phyloP scores from a whole-genome alignment of 2,113 vertebrate genomes.

The Heterotilapia buettikoferi region DNA sequence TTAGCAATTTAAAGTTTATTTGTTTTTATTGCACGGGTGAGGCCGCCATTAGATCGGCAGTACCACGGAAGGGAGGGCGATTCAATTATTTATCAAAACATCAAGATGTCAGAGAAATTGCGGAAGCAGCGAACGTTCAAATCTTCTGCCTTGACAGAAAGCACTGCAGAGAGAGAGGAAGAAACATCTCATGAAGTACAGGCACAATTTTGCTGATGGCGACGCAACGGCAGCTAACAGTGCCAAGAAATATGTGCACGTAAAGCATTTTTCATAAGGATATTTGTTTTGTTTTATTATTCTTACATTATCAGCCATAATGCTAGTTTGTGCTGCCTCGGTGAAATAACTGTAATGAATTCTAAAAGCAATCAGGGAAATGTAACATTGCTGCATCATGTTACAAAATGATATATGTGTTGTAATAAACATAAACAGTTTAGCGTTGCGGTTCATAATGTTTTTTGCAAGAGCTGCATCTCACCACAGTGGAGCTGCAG shows the following conservation, averaged over 20 bases:
- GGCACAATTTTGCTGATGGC: neutral
- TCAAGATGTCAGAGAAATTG: slow-evolving; percentile 36
- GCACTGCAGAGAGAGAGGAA: neutral
- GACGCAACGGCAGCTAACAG: neutral
- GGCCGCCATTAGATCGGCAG: neutral
- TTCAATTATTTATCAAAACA: slow-evolving; percentile 63
- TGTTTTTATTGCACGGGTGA: neutral
- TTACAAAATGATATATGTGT: neutral
- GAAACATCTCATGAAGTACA: neutral
- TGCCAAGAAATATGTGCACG: neutral
- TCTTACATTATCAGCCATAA: neutral
- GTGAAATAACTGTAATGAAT: neutral
- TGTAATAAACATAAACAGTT: neutral
- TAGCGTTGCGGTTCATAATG: neutral
- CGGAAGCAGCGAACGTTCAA: slow-evolving; percentile 12
- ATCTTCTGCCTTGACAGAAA: neutral
- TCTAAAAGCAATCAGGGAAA: neutral
- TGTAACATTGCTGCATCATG: neutral
- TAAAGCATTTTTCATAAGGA: neutral
- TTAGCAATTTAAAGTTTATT: neutral
- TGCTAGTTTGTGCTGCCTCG: neutral
- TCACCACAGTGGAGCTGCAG: slow-evolving; percentile 92
- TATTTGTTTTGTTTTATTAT: neutral
- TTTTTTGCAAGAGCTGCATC: neutral
- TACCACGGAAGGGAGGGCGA: neutral